Percentiles rank a stretch among this genome's conserved stretches.
These are phyloP conservation scores for Hippasteria phrygiana DNA, from an alignment of 53 echinoderm and acorn worm genomes.

Conservation along the genomic window DNA sequence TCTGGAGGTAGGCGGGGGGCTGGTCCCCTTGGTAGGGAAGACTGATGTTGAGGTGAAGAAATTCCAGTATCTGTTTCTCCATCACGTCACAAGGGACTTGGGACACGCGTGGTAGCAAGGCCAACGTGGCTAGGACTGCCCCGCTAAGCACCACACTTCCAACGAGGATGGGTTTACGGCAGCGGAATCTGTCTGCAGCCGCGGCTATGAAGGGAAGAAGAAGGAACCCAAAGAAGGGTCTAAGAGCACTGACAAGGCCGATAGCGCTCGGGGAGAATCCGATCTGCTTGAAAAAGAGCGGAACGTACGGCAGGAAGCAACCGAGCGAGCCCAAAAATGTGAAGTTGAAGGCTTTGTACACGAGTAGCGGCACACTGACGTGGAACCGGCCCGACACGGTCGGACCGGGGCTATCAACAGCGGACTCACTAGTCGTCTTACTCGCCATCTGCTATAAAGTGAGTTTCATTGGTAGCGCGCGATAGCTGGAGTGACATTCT, in stretches of 20 bases:
- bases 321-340: conserved; percentile 3
- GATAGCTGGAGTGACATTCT: too few relatives aligned
- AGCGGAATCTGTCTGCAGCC: conserved; percentile 71
- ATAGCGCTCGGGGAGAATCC: conserved; percentile 73
- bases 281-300: conserved; percentile 81
- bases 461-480: too few relatives aligned
- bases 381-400: neutral
- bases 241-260: conserved; percentile 74
- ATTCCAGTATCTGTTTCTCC: conserved; percentile 17
- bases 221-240: conserved; percentile 71
- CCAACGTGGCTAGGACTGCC: conserved; percentile 38
- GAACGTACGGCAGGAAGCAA: conserved; percentile 70
- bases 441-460: too few relatives aligned
- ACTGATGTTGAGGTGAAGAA: conserved; percentile 31
- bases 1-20: too few relatives aligned
- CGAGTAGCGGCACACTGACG: neutral
- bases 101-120: conserved; percentile 56
- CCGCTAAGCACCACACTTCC: conserved; percentile 59
- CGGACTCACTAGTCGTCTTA: too few relatives aligned
- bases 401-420: too few relatives aligned
- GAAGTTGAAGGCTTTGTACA: conserved; percentile 11
- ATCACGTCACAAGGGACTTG: conserved; percentile 47
- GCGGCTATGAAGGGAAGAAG: conserved; percentile 65
- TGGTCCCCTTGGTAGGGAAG: conserved; percentile 21
- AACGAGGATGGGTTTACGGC: conserved; percentile 65